These are phyloP conservation scores for Periophthalmus modestus DNA, from an alignment of 2,113 vertebrate genomes.

Conservation along the genomic window DNA sequence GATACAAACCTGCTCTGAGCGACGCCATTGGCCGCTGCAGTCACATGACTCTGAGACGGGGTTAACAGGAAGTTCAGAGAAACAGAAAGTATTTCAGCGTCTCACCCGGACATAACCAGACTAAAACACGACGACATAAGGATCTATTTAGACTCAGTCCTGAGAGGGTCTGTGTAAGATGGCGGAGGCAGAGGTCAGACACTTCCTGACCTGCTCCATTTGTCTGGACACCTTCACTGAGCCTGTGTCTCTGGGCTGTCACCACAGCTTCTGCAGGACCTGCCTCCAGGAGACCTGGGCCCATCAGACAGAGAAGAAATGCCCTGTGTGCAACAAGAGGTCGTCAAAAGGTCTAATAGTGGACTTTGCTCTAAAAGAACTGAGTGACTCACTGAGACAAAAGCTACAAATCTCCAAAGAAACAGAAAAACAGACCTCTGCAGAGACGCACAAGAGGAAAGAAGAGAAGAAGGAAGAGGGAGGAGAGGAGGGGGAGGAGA, in stretches of 20 bases:
- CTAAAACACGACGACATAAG: neutral
- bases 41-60: neutral
- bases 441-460: no score
- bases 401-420: no score
- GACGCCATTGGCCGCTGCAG: neutral
- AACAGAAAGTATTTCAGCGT: no score
- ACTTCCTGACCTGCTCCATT: slow-evolving; percentile 28
- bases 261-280: slow-evolving; percentile 33
- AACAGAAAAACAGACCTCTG: no score
- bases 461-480: no score
- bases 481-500: no score
- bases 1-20: no score
- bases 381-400: neutral
- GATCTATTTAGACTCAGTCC: no score
- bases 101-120: no score
- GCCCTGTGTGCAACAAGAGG: neutral
- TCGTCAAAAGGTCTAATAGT: neutral
- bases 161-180: slow-evolving; percentile 9
- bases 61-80: neutral
- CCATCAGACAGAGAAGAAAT: slow-evolving; percentile 14
- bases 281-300: slow-evolving; percentile 45
- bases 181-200: neutral
- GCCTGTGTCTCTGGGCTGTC: slow-evolving; percentile 1
- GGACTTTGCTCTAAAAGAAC: neutral
- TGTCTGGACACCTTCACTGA: slow-evolving; percentile 49